These are phyloP conservation scores for Campoletis sonorensis DNA, from an alignment of 1,140 invertebrate genomes.

Conservation along the genomic window DNA sequence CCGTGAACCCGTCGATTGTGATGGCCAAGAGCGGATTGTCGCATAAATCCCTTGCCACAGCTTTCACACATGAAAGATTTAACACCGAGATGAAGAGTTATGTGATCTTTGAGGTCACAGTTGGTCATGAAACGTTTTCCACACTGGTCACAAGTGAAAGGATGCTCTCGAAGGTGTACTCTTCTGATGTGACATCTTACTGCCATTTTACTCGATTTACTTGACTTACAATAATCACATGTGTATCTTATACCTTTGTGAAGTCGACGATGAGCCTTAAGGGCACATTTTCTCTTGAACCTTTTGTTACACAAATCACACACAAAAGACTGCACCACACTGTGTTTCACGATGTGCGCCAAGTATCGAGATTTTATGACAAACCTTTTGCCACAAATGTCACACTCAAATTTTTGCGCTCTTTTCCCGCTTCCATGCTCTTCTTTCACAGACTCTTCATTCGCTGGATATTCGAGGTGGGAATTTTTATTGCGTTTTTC, in stretches of 20 bases:
- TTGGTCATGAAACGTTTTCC: slow-evolving; percentile 62
- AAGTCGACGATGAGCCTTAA: slow-evolving; percentile 72
- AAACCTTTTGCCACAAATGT: not conserved
- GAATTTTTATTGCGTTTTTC: not conserved
- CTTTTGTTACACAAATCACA: slow-evolving; percentile 77
- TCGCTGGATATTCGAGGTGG: not conserved
- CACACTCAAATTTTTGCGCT: not conserved
- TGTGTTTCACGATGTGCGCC: slow-evolving; percentile 70
- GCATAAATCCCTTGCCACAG: slow-evolving; percentile 59
- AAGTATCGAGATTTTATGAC: slow-evolving; percentile 48
- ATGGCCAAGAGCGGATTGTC: not conserved
- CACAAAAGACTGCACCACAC: slow-evolving; percentile 79
- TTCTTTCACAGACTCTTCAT: not conserved
- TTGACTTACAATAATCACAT: not conserved
- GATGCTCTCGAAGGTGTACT: not conserved
- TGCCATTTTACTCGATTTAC: slow-evolving; percentile 49
- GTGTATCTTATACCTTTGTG: slow-evolving; percentile 60
- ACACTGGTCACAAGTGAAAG: slow-evolving; percentile 59
- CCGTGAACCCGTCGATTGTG: slow-evolving; percentile 4
- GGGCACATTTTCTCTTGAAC: slow-evolving; percentile 43
- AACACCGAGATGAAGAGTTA: slow-evolving; percentile 13
- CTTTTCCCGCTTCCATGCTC: not conserved
- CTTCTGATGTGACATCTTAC: slow-evolving; percentile 40
- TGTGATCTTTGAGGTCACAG: slow-evolving; percentile 21
- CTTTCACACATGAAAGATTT: slow-evolving; percentile 35